Evolutionary conservation across 1,140 invertebrate species (phyloP).

Genomic region (Drosophila pseudoobscura): DNA sequence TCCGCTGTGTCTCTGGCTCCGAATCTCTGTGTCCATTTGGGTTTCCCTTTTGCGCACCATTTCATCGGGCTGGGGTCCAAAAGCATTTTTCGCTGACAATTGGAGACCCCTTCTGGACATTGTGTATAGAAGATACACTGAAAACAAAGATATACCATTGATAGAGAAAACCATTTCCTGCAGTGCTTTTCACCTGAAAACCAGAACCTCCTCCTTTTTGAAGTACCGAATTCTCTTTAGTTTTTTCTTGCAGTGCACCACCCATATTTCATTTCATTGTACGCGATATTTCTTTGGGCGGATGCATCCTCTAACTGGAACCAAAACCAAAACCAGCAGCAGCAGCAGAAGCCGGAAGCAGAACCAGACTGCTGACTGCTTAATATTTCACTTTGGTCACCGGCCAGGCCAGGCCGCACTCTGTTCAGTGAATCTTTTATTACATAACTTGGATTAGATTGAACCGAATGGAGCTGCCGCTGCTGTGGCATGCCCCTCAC

Average conservation of each 20-base stretch:
- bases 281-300: slow-evolving; percentile 36
- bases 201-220: not conserved
- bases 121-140: too few relatives aligned
- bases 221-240: too few relatives aligned
- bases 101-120: slow-evolving; percentile 1
- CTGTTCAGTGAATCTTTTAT: slow-evolving; percentile 64
- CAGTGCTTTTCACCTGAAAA: too few relatives aligned
- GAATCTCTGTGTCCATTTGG: not conserved
- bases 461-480: not conserved
- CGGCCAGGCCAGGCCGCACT: slow-evolving; percentile 3
- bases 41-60: slow-evolving; percentile 4
- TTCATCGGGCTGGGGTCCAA: slow-evolving; percentile 39
- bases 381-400: slow-evolving; percentile 62
- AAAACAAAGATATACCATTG: too few relatives aligned
- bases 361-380: slow-evolving; percentile 46
- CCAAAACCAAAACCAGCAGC: not conserved
- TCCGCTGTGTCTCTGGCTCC: slow-evolving; percentile 11
- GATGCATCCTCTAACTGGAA: slow-evolving; percentile 10
- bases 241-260: not conserved
- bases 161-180: too few relatives aligned
- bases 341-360: slow-evolving; percentile 30
- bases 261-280: slow-evolving; percentile 71
- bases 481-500: slow-evolving; percentile 58
- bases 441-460: slow-evolving; percentile 64
- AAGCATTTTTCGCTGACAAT: slow-evolving; percentile 71